Conservation (phyloP, 2,797 vertebrate genomes). For the Phrynocephalus forsythii region DNA sequence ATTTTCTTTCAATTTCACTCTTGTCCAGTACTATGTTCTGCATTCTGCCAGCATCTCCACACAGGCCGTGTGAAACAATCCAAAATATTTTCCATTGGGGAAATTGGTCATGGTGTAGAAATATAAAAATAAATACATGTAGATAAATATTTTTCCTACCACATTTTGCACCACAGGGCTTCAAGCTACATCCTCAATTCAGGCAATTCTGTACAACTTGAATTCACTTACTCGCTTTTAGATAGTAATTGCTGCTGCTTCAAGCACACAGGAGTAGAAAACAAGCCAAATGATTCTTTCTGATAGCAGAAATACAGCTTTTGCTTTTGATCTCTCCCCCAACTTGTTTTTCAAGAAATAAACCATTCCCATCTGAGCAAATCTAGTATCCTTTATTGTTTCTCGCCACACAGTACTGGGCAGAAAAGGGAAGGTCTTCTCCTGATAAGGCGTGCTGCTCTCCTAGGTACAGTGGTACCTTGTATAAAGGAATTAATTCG, state of each 20-base stretch:
- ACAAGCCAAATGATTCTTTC: not conserved
- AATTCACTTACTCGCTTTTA: not conserved
- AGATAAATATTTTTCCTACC: not conserved
- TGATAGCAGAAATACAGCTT: not conserved
- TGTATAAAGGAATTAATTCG: no score
- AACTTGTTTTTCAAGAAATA: slow-evolving; percentile 2
- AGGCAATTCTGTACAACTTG: not conserved
- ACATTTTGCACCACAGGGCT: not conserved
- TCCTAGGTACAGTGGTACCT: no score
- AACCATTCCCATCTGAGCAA: not conserved
- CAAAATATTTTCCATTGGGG: not conserved
- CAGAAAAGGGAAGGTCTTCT: not conserved
- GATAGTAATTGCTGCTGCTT: not conserved
- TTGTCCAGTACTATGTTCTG: no score
- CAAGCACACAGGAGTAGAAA: not conserved
- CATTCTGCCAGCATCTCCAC: no score
- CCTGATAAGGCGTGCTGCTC: not conserved
- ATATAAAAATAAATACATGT: not conserved
- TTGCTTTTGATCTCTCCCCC: not conserved
- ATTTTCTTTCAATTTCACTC: no score
- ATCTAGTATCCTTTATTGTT: not conserved
- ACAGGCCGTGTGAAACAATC: not conserved
- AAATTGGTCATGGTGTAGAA: no score
- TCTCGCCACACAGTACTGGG: not conserved
- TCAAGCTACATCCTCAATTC: not conserved